Conservation (phyloP, 2,113 vertebrate species). For the Ptilonorhynchus violaceus region DNA sequence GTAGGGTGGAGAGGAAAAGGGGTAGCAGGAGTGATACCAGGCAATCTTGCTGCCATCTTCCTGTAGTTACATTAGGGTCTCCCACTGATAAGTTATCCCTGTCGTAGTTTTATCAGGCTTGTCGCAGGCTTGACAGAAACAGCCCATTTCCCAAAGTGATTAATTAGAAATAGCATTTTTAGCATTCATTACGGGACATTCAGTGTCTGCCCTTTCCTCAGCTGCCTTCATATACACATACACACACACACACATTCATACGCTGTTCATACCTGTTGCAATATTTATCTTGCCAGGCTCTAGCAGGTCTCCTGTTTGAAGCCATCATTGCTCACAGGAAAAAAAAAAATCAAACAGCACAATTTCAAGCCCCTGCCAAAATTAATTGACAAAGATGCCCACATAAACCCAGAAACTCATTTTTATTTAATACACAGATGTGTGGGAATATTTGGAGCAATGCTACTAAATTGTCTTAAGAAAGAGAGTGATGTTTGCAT, state of each 20-base stretch:
- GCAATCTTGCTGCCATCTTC: neutral
- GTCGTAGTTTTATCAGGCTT: neutral
- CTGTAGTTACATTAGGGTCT: neutral
- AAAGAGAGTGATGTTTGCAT: neutral
- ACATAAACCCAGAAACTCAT: neutral
- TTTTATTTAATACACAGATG: neutral
- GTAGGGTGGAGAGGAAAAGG: neutral
- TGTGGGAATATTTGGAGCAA: neutral
- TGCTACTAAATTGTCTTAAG: neutral
- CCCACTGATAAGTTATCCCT: neutral
- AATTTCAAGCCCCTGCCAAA: neutral
- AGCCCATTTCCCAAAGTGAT: neutral
- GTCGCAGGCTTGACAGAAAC: neutral
- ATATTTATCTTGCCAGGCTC: neutral
- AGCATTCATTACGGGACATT: neutral
- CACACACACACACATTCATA: rapidly evolving
- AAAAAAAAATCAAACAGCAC: neutral
- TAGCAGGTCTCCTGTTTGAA: neutral
- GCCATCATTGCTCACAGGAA: neutral
- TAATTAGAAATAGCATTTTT: neutral
- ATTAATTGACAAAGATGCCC: neutral
- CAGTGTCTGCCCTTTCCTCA: neutral
- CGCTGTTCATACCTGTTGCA: rapidly evolving
- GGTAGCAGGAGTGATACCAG: rapidly evolving
- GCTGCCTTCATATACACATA: neutral